Evolutionary conservation across 2,797 vertebrate species (phyloP).

Genomic region (Gallinago solitaria): DNA sequence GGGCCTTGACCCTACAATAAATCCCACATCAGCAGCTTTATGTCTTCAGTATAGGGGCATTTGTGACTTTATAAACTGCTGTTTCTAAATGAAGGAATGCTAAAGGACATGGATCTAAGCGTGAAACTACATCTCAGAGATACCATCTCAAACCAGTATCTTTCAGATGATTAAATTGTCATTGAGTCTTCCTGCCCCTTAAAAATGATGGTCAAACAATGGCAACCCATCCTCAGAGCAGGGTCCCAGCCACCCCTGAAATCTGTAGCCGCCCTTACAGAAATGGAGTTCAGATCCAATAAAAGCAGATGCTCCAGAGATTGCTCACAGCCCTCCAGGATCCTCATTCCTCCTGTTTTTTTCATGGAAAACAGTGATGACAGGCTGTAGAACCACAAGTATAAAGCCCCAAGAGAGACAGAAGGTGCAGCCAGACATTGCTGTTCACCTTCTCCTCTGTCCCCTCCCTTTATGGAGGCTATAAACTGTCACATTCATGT

Average conservation of each 20-base stretch:
- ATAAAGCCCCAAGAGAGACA: background rate
- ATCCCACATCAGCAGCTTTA: background rate
- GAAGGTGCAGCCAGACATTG: background rate
- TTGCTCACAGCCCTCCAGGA: background rate
- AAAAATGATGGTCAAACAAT: background rate
- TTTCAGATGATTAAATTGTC: background rate
- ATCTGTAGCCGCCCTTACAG: background rate
- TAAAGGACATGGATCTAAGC: background rate
- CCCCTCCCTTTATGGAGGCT: background rate
- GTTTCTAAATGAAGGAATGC: background rate
- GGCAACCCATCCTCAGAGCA: background rate
- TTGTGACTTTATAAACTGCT: background rate
- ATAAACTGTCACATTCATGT: background rate
- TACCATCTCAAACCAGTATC: background rate
- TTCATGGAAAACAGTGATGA: fast-evolving
- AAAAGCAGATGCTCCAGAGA: background rate
- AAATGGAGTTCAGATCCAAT: background rate
- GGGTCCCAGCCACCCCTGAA: background rate
- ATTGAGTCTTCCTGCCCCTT: background rate
- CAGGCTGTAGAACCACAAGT: background rate
- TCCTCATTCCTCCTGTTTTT: background rate
- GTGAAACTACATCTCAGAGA: background rate
- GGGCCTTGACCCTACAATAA: background rate
- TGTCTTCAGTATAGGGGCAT: background rate
- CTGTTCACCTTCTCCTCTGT: background rate